Conservation (phyloP, 2,113 vertebrate species). For the Marcusenius ussheri region DNA sequence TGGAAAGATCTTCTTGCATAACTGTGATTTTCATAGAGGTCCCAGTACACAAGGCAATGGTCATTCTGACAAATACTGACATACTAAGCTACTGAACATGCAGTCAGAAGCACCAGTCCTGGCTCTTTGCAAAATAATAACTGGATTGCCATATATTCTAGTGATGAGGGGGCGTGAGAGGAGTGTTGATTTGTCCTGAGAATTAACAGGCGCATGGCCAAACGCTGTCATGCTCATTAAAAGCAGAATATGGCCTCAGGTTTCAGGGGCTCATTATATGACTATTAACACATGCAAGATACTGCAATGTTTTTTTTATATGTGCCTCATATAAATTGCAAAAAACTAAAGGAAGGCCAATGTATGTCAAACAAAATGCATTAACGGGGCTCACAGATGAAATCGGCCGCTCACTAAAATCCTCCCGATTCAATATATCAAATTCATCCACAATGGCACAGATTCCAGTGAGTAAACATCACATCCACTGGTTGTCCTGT, state of each 20-base stretch:
- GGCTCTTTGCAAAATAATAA: neutral
- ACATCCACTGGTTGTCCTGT: neutral
- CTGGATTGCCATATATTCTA: neutral
- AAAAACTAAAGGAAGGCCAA: neutral
- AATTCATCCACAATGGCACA: neutral
- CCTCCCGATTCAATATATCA: neutral
- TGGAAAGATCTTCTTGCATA: neutral
- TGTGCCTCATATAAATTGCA: neutral
- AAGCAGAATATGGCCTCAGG: neutral
- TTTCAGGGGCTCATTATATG: neutral
- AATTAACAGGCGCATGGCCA: neutral
- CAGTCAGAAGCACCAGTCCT: neutral
- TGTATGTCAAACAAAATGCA: neutral
- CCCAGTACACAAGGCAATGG: neutral
- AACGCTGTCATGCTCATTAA: neutral
- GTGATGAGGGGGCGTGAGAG: neutral
- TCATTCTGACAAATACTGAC: neutral
- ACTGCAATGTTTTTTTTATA: neutral
- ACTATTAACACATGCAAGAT: neutral
- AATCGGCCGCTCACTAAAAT: neutral
- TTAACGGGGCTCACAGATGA: neutral
- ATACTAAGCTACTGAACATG: neutral
- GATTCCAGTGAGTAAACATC: neutral
- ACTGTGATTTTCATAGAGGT: neutral
- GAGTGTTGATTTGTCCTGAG: slow-evolving; percentile 3